Evolutionary conservation across 2,113 vertebrate species (phyloP), one percentile per base, ranked within the genome.

Genomic region (Scalopus aquaticus): DNA sequence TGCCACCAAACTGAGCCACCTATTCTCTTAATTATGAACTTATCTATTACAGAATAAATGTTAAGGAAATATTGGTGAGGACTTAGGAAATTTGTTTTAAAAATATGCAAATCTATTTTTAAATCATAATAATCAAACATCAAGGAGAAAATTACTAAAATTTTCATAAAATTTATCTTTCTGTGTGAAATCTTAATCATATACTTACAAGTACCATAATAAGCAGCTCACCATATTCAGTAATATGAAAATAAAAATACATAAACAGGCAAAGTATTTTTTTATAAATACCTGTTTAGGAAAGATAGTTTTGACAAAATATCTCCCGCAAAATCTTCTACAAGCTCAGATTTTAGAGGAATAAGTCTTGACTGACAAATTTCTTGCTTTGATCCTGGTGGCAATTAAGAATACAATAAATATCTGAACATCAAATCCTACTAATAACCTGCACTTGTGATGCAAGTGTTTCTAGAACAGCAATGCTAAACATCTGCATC

Each of bases 291-390:
- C 97, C 96, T 97, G 88, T 94, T 79, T 93, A 98, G 79, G 95
- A 96, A 83, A 87, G 88, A 95, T 10, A 98, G 51, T 20, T 95
- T 46, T 94, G 95, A 89, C 89, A 98, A 94, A 96, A 97, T 91
- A 85, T 95, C 95, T 91, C 97, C 95, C 88, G 81, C 93, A 78
- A 97, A 98, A n/a, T 86, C 69, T 84, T 97, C 37, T 56, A 97
- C 91, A 84, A 98, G 49, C 32, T 92, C 67, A 58, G 85, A 97
- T 77, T 96, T 96, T 84, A 98, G 24, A 54, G 96, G 64, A 39
- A 98, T 97, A 46, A 98, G 82, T 67, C 97, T 88, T 79, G 79
- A 77, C 19, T 42, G 91, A 54, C 94, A 78, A 88, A 96, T 96
- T 79, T 92, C 42, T 82, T 87, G 62, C 82, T 84, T 42, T 60